These are phyloP conservation scores for Limnephilus lunatus DNA, from an alignment of 2,888 invertebrate species.

Conservation along the genomic window DNA sequence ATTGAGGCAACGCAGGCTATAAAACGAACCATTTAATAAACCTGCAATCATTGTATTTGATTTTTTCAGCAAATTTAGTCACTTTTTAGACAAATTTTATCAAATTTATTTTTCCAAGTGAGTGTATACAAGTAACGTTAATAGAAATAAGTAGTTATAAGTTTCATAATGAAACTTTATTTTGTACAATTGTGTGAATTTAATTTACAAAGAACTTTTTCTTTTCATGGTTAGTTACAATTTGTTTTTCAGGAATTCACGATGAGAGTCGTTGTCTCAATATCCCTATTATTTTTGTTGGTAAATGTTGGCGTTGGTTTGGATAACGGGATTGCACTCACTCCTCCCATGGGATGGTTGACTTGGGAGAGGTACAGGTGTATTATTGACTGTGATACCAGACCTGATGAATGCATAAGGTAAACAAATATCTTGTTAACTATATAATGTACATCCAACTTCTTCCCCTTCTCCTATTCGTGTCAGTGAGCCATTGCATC, in stretches of 20 bases:
- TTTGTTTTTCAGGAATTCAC: not conserved
- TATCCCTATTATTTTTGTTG: not conserved
- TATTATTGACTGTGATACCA: conserved; percentile 79
- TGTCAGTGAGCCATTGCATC: no score
- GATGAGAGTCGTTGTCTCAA: not conserved
- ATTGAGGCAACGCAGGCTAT: not conserved
- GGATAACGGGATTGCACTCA: conserved; percentile 81
- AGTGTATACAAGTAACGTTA: not conserved
- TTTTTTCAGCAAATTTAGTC: conserved; percentile 8
- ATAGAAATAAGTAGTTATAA: not conserved
- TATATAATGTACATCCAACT: not conserved
- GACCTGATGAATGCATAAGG: conserved; percentile 83
- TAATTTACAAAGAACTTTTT: not conserved
- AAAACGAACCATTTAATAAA: not conserved
- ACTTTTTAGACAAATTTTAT: not conserved
- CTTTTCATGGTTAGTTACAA: not conserved
- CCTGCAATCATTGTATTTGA: conserved; percentile 34
- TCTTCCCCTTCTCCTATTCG: no score
- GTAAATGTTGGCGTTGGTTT: conserved; percentile 68
- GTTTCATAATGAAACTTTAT: not conserved
- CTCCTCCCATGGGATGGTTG: conserved; percentile 87
- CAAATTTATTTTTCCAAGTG: not conserved
- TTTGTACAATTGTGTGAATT: not conserved
- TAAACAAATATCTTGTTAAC: conserved; percentile 67
- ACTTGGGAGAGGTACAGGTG: conserved; percentile 84